These are phyloP conservation scores for Procambarus clarkii DNA, from an alignment of 1,140 invertebrate species.

Conservation along the genomic window DNA sequence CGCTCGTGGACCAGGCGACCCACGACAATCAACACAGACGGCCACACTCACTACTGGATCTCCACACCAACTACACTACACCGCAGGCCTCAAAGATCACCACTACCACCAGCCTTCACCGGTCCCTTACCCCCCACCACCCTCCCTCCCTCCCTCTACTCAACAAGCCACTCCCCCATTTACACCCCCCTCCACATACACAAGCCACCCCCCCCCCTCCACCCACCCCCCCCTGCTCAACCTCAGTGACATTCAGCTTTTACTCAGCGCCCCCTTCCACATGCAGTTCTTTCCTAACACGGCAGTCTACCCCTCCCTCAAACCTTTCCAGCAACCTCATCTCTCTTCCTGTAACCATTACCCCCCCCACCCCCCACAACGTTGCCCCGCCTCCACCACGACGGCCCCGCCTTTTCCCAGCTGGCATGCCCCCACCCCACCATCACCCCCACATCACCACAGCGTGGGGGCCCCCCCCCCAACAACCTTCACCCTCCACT, in stretches of 20 bases:
- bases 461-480: not conserved
- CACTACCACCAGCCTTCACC: not conserved
- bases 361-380: too few species aligned
- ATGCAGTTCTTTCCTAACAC: not conserved
- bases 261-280: not conserved
- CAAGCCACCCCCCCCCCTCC: not conserved
- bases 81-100: not conserved
- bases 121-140: not conserved
- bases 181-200: not conserved
- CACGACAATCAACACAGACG: not conserved
- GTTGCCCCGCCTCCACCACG: too few species aligned
- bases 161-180: not conserved
- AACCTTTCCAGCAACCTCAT: not conserved
- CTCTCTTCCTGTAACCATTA: not conserved
- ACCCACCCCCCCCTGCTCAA: not conserved
- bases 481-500: not conserved
- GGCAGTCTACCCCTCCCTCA: not conserved
- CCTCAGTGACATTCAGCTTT: not conserved
- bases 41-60: not conserved
- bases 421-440: not conserved
- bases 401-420: too few species aligned
- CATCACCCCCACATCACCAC: not conserved
- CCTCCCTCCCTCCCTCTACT: not conserved
- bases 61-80: conserved; percentile 1
- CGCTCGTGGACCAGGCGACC: not conserved